Evolutionary conservation across 2,888 invertebrate genomes (phyloP).

Genomic region (Zaprionus bogoriensis): DNA sequence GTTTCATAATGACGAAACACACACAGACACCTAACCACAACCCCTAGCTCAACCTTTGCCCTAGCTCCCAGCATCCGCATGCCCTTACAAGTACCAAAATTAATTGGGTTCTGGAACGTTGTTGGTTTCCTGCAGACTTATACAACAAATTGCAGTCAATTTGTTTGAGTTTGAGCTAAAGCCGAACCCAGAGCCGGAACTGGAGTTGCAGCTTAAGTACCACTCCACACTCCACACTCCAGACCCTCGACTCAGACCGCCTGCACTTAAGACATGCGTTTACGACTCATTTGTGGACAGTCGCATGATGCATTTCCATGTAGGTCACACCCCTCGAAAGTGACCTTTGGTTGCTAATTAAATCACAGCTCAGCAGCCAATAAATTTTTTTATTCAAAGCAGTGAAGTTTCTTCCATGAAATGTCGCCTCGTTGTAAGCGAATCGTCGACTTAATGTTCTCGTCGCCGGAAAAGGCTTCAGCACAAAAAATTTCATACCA

Average conservation of each 20-base stretch:
- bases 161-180: conserved; percentile 22
- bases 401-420: conserved; percentile 26
- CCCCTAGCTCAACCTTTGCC: neutral
- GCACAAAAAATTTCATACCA: conserved; percentile 47
- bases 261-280: neutral
- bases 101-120: conserved; percentile 27
- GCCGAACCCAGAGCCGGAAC: no score
- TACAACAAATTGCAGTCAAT: conserved; percentile 54
- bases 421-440: conserved; percentile 40
- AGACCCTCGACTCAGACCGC: neutral
- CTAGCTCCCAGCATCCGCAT: no score
- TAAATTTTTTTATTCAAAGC: neutral
- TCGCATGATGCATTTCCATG: conserved; percentile 49
- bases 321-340: conserved; percentile 16
- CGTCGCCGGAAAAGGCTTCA: neutral
- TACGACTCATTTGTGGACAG: conserved; percentile 47
- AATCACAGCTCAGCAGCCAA: conserved; percentile 49
- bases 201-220: conserved; percentile 6
- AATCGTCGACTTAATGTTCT: conserved; percentile 58
- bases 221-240: neutral
- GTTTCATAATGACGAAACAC: conserved; percentile 20
- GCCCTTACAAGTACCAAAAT: conserved; percentile 25
- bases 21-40: conserved; percentile 12
- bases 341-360: conserved; percentile 53
- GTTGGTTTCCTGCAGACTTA: conserved; percentile 22